A percentile compares a stretch with the other conserved stretches of the same genome.
Conservation (phyloP, 2,113 vertebrate species). For the Thermophis baileyi region DNA sequence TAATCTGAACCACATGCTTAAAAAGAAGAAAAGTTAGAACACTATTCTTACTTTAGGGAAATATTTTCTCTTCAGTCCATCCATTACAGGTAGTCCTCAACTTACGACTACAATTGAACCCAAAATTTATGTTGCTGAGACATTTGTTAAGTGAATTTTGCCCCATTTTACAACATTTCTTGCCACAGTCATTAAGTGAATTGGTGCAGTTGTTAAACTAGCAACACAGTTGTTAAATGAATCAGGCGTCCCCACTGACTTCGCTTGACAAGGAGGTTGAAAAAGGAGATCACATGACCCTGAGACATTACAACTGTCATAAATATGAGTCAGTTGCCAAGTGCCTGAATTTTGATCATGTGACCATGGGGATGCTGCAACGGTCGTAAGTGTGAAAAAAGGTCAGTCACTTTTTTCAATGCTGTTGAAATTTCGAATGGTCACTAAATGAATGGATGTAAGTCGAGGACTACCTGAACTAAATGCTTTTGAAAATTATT, state of each 20-base stretch:
- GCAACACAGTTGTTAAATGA: background rate
- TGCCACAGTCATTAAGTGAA: background rate
- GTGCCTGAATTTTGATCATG: background rate
- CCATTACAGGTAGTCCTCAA: background rate
- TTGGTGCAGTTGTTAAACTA: background rate
- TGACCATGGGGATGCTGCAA: background rate
- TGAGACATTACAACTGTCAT: background rate
- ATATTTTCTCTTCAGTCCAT: background rate
- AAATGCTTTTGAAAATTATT: background rate
- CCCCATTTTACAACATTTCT: background rate
- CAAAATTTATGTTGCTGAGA: background rate
- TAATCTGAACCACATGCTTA: background rate
- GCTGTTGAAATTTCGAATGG: background rate
- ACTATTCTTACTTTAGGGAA: background rate
- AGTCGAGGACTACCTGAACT: background rate
- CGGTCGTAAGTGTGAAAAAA: background rate
- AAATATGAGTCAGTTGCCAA: background rate
- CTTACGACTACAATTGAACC: background rate
- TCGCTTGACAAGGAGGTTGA: background rate
- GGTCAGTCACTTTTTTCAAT: background rate
- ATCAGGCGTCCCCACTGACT: background rate
- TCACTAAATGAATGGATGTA: background rate
- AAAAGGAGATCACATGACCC: background rate
- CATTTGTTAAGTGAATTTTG: background rate
- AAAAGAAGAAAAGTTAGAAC: rapidly evolving